Evolutionary conservation across 1,140 invertebrate species (phyloP).

Genomic region (Brachionus rubens): DNA sequence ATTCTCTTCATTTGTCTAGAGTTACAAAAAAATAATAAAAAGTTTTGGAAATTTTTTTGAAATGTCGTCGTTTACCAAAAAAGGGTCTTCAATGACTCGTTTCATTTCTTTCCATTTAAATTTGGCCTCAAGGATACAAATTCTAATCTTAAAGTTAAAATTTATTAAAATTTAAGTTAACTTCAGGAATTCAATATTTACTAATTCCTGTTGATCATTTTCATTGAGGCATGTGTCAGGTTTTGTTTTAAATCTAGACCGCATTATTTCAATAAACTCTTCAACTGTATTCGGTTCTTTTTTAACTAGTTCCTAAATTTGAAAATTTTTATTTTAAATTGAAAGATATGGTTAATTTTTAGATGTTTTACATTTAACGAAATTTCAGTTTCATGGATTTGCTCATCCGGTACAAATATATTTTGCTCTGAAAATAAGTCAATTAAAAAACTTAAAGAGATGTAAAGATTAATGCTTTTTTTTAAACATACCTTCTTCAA

Average conservation of each 20-base stretch:
- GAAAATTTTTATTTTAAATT: background rate
- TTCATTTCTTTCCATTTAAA: constrained; percentile 56
- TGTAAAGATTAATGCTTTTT: too few species aligned
- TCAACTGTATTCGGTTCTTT: constrained; percentile 23
- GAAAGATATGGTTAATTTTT: background rate
- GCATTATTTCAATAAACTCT: constrained; percentile 23
- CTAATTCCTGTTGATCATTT: constrained; percentile 17
- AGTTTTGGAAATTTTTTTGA: too few species aligned
- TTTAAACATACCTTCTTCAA: constrained; percentile 12
- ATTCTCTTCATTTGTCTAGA: constrained; percentile 55
- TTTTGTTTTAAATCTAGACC: background rate
- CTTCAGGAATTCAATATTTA: background rate
- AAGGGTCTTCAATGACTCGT: constrained; percentile 58
- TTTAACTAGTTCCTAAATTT: constrained; percentile 21
- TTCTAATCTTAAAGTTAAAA: background rate
- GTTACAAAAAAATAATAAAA: constrained; percentile 6
- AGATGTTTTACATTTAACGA: too few species aligned
- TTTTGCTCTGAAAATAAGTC: too few species aligned
- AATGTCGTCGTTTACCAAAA: constrained; percentile 54
- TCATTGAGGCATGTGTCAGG: background rate
- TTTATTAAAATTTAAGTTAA: background rate
- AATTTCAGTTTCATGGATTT: too few species aligned
- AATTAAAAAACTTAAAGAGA: too few species aligned
- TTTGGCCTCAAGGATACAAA: constrained; percentile 29
- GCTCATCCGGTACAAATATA: too few species aligned